Evolutionary conservation across 2,797 vertebrate genomes (phyloP).

Genomic region (Aplochiton taeniatus): DNA sequence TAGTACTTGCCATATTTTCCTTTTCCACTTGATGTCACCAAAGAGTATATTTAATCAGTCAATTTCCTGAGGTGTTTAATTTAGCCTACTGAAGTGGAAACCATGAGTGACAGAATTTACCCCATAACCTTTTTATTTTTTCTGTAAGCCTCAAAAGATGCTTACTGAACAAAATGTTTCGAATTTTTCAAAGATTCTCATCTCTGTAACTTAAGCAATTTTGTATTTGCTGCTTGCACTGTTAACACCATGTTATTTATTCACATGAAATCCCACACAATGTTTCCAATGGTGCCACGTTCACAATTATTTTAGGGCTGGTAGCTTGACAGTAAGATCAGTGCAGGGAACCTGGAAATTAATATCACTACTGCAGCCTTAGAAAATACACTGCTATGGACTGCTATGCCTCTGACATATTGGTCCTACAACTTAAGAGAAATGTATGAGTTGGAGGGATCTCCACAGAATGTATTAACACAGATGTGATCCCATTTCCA

Average conservation of each 20-base stretch:
- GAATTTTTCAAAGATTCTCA: background rate
- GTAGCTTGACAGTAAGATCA: constrained; percentile 36
- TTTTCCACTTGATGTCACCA: constrained; percentile 51
- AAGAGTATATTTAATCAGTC: constrained; percentile 8
- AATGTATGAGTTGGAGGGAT: constrained; percentile 47
- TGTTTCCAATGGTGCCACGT: constrained; percentile 32
- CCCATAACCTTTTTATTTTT: no score
- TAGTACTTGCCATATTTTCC: constrained; percentile 2
- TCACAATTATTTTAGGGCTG: constrained; percentile 28
- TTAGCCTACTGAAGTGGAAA: no score
- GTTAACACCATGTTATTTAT: background rate
- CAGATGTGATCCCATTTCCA: constrained; percentile 44
- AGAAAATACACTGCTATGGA: constrained; percentile 21
- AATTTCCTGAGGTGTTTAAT: no score
- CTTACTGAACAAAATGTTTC: background rate
- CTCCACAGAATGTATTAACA: constrained; percentile 45
- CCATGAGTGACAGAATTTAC: no score
- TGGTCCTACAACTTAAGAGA: constrained; percentile 34
- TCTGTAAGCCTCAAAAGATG: no score
- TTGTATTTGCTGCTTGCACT: background rate
- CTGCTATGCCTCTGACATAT: constrained; percentile 27
- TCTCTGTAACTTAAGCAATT: no score
- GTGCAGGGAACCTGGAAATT: constrained; percentile 50
- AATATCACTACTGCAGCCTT: constrained; percentile 31
- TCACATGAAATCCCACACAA: constrained; percentile 31